Evolutionary conservation across 2,888 invertebrate species (phyloP), one percentile per base, ranked within the genome.

Genomic region (Agrochola macilenta): DNA sequence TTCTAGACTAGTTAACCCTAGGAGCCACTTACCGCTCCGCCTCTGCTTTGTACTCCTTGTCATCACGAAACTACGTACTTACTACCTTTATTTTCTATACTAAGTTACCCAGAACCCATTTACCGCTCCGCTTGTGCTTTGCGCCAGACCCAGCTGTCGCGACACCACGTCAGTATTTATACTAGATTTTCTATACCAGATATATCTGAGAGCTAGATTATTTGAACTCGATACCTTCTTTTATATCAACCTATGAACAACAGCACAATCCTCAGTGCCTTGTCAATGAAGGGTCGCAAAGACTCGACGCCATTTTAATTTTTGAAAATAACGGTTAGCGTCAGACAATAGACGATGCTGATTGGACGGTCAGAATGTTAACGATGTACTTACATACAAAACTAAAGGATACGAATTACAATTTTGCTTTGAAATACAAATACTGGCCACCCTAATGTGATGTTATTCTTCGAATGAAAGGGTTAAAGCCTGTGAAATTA

Each of bases 101-200:
- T 17, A 17, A 35, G 17, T 14, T 30, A 57, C 12, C 14, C 12
- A 30, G 11, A 4, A 17, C 92, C 95, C 93, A 90, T 94, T 92
- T 88, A 93, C 93, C 91, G 94, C 93, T 91, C 92, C 92, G 90
- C 93, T 94, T 86, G 93, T 93, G 93, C 94, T 91, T 91, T 94
- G 94, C 91, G 90, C 93, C 91, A 92, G 94, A 91, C 94, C 95
- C 90, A 94, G 94, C 91, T 94, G 94, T 93, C 94, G 94, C 89
- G 93, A 94, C 93, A 91, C 92, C 80, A 93, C 93, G 94, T 95
- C 80, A 76, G 43, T 57, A 57, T 17, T 58, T 7, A 93, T 14
- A 46, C 14, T 14, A n/a, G 3, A 20, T 71, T 72, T 57, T 52
- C 17, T 39, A 49, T 49, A 39, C 26, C 23, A 26, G 49, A 52